phyloP scores from a whole-genome alignment of 2,888 invertebrate species.

The Hypena proboscidalis region DNA sequence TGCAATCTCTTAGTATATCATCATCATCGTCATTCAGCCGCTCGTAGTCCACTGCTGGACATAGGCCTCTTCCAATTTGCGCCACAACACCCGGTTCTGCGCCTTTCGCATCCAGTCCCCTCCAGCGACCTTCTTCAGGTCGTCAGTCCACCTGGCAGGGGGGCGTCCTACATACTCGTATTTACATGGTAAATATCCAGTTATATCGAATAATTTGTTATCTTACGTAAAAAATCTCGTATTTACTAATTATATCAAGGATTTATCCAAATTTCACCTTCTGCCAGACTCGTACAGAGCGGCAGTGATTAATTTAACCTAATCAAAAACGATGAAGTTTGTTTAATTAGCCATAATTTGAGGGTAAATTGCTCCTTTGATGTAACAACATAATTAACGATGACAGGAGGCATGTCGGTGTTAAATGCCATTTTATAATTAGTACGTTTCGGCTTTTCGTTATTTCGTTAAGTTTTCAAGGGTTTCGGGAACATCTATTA shows the following conservation, averaged over 20 bases:
- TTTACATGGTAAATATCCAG: no score
- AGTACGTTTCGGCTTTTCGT: background rate
- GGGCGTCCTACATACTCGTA: no score
- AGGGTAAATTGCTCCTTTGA: slow-evolving; percentile 36
- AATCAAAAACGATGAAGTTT: slow-evolving; percentile 42
- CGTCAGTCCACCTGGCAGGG: no score
- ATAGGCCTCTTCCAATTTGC: no score
- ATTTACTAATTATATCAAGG: background rate
- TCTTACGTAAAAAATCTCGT: no score
- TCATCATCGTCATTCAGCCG: no score
- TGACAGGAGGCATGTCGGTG: slow-evolving; percentile 5
- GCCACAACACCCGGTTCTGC: no score
- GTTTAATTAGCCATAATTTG: slow-evolving; percentile 39
- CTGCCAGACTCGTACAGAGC: slow-evolving; percentile 15
- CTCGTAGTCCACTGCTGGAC: no score
- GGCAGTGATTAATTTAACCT: slow-evolving; percentile 37
- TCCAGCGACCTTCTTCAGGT: no score
- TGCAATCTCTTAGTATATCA: no score
- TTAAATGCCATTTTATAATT: slow-evolving; percentile 7
- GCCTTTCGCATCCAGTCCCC: no score
- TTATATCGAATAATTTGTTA: no score
- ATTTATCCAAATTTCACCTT: slow-evolving; percentile 15
- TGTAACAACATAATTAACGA: slow-evolving; percentile 37
- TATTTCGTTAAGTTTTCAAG: background rate
- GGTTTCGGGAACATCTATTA: background rate